A percentile compares a stretch with the other conserved stretches of the same genome.
Evolutionary conservation across 2,888 invertebrate species (phyloP).

Genomic region (Lissonota sp.): DNA sequence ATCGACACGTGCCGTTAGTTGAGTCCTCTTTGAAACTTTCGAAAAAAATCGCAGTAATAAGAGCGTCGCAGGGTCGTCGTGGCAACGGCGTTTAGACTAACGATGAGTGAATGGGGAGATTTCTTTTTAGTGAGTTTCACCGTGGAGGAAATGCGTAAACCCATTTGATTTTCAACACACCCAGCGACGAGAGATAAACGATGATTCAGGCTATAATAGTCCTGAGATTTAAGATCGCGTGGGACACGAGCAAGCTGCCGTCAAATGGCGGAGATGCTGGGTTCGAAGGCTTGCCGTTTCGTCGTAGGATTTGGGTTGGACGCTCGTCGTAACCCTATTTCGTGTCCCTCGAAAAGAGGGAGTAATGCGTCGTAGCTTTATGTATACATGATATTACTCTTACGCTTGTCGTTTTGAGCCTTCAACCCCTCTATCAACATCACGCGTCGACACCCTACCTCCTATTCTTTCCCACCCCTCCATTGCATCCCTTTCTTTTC

Average conservation of each 20-base stretch:
- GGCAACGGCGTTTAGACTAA: neutral
- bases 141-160: slow-evolving; percentile 50
- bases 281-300: slow-evolving; percentile 47
- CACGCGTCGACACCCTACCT: slow-evolving; percentile 19
- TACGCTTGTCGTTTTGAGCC: slow-evolving; percentile 56
- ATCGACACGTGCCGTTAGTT: neutral
- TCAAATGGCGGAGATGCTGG: slow-evolving; percentile 59
- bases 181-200: slow-evolving; percentile 55
- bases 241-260: slow-evolving; percentile 68
- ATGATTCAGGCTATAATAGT: slow-evolving; percentile 28
- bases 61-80: neutral
- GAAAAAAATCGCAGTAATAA: no score
- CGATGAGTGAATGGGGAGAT: slow-evolving; percentile 5
- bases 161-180: slow-evolving; percentile 57
- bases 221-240: slow-evolving; percentile 66
- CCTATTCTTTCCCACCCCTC: slow-evolving; percentile 47
- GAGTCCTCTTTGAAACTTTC: no score
- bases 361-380: slow-evolving; percentile 54
- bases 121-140: slow-evolving; percentile 48
- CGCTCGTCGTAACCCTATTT: slow-evolving; percentile 24
- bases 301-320: slow-evolving; percentile 1
- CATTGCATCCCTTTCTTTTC: slow-evolving; percentile 34
- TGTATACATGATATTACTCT: slow-evolving; percentile 58
- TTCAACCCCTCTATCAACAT: slow-evolving; percentile 45
- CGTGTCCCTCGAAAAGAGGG: slow-evolving; percentile 41